A percentile compares a stretch with the other conserved stretches of the same genome.
Conservation (phyloP, 1,140 invertebrate species). For the Ectropis grisescens region DNA sequence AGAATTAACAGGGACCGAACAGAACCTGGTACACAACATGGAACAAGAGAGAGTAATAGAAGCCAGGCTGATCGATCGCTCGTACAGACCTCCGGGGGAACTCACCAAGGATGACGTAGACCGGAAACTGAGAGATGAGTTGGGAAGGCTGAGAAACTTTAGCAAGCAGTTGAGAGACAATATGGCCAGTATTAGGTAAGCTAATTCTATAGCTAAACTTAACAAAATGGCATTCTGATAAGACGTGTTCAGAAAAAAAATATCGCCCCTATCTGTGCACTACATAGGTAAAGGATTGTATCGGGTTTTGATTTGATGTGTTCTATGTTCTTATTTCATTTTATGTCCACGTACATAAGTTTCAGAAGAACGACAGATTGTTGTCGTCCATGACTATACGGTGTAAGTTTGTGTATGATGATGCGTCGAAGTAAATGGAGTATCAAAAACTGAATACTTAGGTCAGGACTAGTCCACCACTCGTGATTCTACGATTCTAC, state of each 20-base stretch:
- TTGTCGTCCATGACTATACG: no score
- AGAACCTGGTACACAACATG: slow-evolving; percentile 32
- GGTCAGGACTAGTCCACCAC: no score
- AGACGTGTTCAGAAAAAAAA: neutral
- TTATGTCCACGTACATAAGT: no score
- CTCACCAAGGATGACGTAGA: slow-evolving; percentile 36
- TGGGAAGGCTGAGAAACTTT: slow-evolving; percentile 25
- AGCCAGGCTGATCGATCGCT: slow-evolving; percentile 28
- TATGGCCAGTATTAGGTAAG: slow-evolving; percentile 32
- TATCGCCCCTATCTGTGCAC: no score
- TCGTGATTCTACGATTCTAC: no score
- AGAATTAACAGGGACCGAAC: slow-evolving; percentile 30
- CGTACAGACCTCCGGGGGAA: slow-evolving; percentile 24
- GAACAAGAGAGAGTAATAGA: slow-evolving; percentile 29
- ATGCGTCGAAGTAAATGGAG: no score
- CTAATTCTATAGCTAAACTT: neutral
- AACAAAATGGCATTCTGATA: neutral
- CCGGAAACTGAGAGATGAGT: slow-evolving; percentile 30
- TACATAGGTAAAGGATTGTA: no score
- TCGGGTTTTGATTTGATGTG: no score
- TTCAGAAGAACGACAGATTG: no score
- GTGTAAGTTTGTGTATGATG: no score
- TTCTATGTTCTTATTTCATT: no score
- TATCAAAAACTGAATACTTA: no score
- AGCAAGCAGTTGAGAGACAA: slow-evolving; percentile 31